These are phyloP conservation scores for Macrophya alboannulata DNA, from an alignment of 2,888 invertebrate species.

Conservation along the genomic window DNA sequence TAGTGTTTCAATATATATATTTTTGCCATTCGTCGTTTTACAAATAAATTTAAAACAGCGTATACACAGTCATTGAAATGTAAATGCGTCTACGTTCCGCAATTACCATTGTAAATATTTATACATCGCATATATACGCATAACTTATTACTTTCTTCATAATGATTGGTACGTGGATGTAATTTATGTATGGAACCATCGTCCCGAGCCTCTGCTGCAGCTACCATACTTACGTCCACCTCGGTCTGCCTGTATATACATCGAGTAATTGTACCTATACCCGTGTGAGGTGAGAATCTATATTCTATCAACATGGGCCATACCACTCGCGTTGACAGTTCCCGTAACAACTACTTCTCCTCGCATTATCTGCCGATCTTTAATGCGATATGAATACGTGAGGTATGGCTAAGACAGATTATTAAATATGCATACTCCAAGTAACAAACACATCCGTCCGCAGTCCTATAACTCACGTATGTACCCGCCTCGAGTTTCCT, in stretches of 20 bases:
- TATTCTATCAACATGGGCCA: not conserved
- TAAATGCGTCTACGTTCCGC: not conserved
- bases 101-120: slow-evolving; percentile 33
- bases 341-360: not conserved
- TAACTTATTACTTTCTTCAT: slow-evolving; percentile 34
- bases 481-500: not conserved
- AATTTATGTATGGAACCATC: slow-evolving; percentile 35
- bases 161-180: slow-evolving; percentile 2
- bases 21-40: not conserved
- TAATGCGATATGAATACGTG: not conserved
- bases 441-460: no score
- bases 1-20: not conserved
- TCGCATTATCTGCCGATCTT: not conserved
- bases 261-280: not conserved
- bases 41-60: slow-evolving; percentile 3
- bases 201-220: not conserved
- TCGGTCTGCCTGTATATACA: not conserved
- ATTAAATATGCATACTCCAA: not conserved
- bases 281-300: not conserved
- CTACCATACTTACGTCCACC: not conserved
- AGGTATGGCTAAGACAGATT: not conserved
- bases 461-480: not conserved
- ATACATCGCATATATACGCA: not conserved
- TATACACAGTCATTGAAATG: slow-evolving; percentile 5
- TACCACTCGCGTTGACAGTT: not conserved